Percentiles rank a stretch among this genome's conserved stretches.
Conservation (phyloP, 2,797 vertebrate genomes). For the Squalus acanthias region DNA sequence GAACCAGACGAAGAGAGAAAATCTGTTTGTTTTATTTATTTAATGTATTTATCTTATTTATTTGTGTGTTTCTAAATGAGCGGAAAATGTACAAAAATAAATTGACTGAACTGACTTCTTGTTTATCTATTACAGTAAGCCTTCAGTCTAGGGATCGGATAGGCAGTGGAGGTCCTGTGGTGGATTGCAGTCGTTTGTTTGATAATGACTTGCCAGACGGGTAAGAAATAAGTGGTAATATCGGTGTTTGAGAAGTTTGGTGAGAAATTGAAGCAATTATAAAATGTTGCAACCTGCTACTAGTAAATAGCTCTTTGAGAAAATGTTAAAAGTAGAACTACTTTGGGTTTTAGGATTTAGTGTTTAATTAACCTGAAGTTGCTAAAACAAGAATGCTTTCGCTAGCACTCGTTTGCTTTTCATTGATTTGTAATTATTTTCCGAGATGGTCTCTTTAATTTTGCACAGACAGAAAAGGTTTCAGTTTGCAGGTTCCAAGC, state of each 20-base stretch:
- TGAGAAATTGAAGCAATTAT: neutral
- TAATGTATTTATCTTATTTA: neutral
- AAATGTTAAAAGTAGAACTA: neutral
- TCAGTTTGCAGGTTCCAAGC: neutral
- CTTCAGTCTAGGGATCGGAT: conserved; percentile 92
- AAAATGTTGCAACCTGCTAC: neutral
- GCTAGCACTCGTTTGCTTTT: neutral
- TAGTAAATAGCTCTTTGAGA: neutral
- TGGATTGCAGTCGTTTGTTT: conserved; percentile 90
- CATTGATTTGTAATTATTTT: neutral
- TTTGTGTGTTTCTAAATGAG: neutral
- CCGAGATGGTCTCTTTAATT: neutral
- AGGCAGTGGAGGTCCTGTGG: conserved; percentile 84
- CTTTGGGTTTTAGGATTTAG: neutral
- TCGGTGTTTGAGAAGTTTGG: neutral
- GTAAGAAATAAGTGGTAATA: conserved; percentile 56
- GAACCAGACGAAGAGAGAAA: neutral
- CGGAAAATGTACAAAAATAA: neutral
- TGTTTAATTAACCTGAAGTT: neutral
- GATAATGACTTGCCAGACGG: conserved; percentile 92
- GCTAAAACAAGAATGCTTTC: neutral
- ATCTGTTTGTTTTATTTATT: neutral
- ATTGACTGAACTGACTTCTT: conserved; percentile 37
- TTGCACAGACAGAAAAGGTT: neutral
- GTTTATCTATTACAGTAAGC: conserved; percentile 70